phyloP scores from a whole-genome alignment of 2,888 invertebrate species.

The Kuschelorhynchus macadamiae region DNA sequence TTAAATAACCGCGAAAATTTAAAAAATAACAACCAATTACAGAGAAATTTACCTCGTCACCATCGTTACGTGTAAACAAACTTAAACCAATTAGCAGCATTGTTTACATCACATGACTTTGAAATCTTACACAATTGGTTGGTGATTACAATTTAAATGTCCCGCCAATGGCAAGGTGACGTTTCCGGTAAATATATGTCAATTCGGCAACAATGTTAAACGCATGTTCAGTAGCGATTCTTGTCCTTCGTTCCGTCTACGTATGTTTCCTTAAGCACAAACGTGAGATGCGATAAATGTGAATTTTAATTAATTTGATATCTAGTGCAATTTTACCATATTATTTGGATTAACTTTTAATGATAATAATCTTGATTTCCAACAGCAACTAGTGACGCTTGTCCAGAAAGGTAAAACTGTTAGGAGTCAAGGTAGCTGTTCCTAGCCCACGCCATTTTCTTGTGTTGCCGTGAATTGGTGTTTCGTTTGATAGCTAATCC shows the following conservation, averaged over 20 bases:
- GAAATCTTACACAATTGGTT: slow-evolving; percentile 52
- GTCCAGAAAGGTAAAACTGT: too few relatives aligned
- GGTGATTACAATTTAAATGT: slow-evolving; percentile 55
- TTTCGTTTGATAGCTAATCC: neutral
- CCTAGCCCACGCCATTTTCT: slow-evolving; percentile 18
- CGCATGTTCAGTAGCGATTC: slow-evolving; percentile 21
- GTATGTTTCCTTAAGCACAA: neutral
- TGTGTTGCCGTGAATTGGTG: slow-evolving; percentile 1
- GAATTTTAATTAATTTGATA: too few relatives aligned
- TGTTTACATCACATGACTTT: slow-evolving; percentile 54
- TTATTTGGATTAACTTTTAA: too few relatives aligned
- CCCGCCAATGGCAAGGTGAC: slow-evolving; percentile 52
- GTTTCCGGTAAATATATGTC: slow-evolving; percentile 22
- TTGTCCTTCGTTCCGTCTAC: too few relatives aligned
- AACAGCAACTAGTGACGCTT: too few relatives aligned
- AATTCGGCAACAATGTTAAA: slow-evolving; percentile 50
- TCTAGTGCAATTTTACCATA: too few relatives aligned
- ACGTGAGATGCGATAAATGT: too few relatives aligned
- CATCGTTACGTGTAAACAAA: slow-evolving; percentile 58
- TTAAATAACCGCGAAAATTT: slow-evolving; percentile 21
- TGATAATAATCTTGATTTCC: too few relatives aligned
- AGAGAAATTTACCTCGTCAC: slow-evolving; percentile 40
- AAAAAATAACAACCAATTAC: slow-evolving; percentile 52
- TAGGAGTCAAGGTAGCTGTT: slow-evolving; percentile 3
- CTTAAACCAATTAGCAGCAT: slow-evolving; percentile 52